Base-by-base conservation (phyloP, 2,888 invertebrate genomes). In the Cephus spinipes region DNA sequence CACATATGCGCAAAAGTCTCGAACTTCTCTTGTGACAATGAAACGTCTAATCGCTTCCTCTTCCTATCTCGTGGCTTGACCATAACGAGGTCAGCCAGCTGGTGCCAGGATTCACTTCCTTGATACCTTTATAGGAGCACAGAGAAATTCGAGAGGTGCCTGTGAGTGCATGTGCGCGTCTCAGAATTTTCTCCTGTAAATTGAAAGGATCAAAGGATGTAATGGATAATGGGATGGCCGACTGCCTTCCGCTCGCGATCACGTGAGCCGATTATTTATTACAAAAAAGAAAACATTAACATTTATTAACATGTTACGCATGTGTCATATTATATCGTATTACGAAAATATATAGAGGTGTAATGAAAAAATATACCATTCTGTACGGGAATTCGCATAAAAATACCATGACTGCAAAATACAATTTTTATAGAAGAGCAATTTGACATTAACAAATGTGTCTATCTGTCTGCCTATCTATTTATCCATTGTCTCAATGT, bases 241-340 rank as follows among this genome's bases (percentile, higher is more conserved):
- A 55, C 23, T 9, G 23, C 55, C 55, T 55, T 55, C 55, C 55
- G 55, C 55, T 55, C 23, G 15, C 55, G 55, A 55, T 55, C 55
- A 23, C 55, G 55, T 55, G 55, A 55, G 55, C 55, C 32, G 32
- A 79, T 77, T 86, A 86, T 87, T 87, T 88, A 86, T 86, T 85
- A 84, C 79, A 79, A 83, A 75, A 80, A 79, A 86, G 88, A 86
- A 87, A 87, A 89, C 86, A 89, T 88, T 86, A 88, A 90, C 87
- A 89, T 90, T 90, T 88, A 90, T 90, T 89, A 90, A 86, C 83
- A 55, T 55, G 85, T 87, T 87, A 88, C 85, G 88, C 85, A 87
- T 85, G 84, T 86, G 55, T 55, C 84, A 83, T 86, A 83, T 83
- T 81, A 83, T 85, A 87, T 86, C 84, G 85, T 86, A 86, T 86